These are phyloP conservation scores for Piscicola geometra DNA, from an alignment of 2,888 invertebrate genomes.

Conservation along the genomic window DNA sequence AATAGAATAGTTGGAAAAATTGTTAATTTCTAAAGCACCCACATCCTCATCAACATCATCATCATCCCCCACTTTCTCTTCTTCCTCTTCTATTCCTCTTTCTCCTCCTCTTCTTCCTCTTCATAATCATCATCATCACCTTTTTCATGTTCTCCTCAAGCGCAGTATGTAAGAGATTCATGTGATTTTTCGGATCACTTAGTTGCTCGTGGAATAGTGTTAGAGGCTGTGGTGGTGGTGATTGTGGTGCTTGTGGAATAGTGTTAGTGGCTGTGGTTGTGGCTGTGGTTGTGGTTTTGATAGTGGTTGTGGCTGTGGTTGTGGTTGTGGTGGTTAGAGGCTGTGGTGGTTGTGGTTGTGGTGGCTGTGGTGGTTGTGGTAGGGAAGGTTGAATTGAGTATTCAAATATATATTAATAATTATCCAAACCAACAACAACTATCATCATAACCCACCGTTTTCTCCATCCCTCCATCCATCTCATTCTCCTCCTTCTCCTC, in stretches of 20 bases:
- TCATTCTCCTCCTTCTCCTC: not conserved
- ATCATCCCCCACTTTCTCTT: not conserved
- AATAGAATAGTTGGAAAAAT: too few species aligned
- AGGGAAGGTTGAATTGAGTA: not conserved
- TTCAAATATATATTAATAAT: not conserved
- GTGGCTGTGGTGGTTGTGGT: not conserved
- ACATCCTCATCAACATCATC: not conserved
- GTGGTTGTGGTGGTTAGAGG: too few species aligned
- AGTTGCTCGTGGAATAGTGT: slow-evolving; percentile 19
- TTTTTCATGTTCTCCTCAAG: slow-evolving; percentile 26
- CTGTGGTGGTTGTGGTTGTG: too few species aligned
- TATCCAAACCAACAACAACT: not conserved
- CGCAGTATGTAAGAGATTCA: slow-evolving; percentile 30
- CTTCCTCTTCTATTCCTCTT: too few species aligned
- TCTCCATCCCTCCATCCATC: not conserved
- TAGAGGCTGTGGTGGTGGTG: not conserved
- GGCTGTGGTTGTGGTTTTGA: too few species aligned
- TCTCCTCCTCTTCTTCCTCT: too few species aligned
- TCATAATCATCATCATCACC: too few species aligned
- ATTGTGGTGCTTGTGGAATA: too few species aligned
- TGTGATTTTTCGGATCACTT: slow-evolving; percentile 19
- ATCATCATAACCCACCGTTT: not conserved
- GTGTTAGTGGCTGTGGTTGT: too few species aligned
- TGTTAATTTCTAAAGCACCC: not conserved
- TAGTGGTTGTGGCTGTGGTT: too few species aligned